Base-by-base conservation (phyloP, 2,888 invertebrate species). In the Copidosoma aretas region DNA sequence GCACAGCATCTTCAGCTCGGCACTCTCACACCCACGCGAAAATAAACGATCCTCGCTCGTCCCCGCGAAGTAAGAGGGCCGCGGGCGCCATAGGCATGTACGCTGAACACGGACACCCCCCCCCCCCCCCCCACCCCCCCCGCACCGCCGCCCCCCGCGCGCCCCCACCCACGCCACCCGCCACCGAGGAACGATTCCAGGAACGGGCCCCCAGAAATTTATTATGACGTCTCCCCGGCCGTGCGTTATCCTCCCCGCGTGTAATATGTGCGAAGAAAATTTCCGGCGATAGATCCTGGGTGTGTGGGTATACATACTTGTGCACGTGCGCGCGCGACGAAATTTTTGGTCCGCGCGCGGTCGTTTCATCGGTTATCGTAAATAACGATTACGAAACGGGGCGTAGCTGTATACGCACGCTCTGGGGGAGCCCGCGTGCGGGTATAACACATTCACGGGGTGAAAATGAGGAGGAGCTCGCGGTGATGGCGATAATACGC, bases 121-220 rank as follows among this genome's bases (percentile, higher is more conserved):
- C n/a, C n/a, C n/a, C 32, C 32, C 32, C 32, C 32, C 8, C 32
- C 32, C 8, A 8, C 68, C 69, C 73, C 69, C 52, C 70, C 67
- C 65, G 68, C 70, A n/a, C n/a, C n/a, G n/a, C n/a, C n/a, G n/a
- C n/a, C n/a, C n/a, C n/a, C n/a, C n/a, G n/a, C n/a, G n/a, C 32
- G 8, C 32, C 32, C 32, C 32, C 32, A 5, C 32, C 32, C 8
- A 8, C 68, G 70, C 73, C 69, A 57, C 70, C 67, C 65, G 68
- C 70, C 67, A 64, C 70, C 41, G 54, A 46, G 51, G 64, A 60
- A 54, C 39, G 60, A 66, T 71, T 71, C 71, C 70, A 62, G 52
- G 70, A 72, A 72, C 61, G 57, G 52, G 60, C 46, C 32, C 32
- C 32, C 25, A 43, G 60, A 70, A 67, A 71, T 71, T 71, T 67